Percentiles rank a stretch among this genome's conserved stretches.
Conservation (phyloP, 2,888 invertebrate species). For the Lepidochitona cinerea region DNA sequence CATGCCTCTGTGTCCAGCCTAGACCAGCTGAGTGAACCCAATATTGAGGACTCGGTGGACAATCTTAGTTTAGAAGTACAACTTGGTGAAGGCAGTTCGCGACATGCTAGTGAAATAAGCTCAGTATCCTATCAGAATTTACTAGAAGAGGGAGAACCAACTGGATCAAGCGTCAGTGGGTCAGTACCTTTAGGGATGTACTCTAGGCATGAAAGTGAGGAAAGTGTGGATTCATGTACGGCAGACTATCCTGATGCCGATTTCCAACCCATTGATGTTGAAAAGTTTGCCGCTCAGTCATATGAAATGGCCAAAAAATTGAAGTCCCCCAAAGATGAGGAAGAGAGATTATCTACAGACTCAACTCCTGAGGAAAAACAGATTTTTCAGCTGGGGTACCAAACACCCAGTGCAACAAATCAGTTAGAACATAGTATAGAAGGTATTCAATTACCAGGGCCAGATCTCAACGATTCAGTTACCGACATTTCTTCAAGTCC, state of each 20-base stretch:
- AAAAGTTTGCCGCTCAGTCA: slow-evolving; percentile 27
- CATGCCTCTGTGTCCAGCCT: slow-evolving; percentile 22
- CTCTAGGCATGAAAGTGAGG: slow-evolving; percentile 58
- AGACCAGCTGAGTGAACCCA: slow-evolving; percentile 27
- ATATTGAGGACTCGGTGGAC: slow-evolving; percentile 52
- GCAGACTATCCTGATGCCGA: slow-evolving; percentile 51
- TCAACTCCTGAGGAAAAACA: slow-evolving; percentile 2
- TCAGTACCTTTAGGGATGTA: slow-evolving; percentile 28
- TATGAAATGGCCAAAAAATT: slow-evolving; percentile 4
- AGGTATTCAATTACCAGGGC: not conserved
- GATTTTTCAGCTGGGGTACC: not conserved
- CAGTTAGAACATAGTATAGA: slow-evolving; percentile 2
- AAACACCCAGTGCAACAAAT: not conserved
- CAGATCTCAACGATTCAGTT: not conserved
- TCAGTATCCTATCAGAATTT: slow-evolving; percentile 65
- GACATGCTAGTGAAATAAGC: slow-evolving; percentile 66
- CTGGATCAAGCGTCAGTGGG: slow-evolving; percentile 7
- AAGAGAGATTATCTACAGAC: slow-evolving; percentile 1
- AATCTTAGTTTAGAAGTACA: slow-evolving; percentile 69
- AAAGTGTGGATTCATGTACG: slow-evolving; percentile 58
- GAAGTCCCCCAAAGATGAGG: not conserved
- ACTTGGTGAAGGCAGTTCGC: slow-evolving; percentile 65
- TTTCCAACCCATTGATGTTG: slow-evolving; percentile 44
- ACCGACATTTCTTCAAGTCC: not conserved
- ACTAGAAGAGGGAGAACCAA: slow-evolving; percentile 55